phyloP scores from a whole-genome alignment of 2,888 invertebrate species.

The Allolobophora icterica region DNA sequence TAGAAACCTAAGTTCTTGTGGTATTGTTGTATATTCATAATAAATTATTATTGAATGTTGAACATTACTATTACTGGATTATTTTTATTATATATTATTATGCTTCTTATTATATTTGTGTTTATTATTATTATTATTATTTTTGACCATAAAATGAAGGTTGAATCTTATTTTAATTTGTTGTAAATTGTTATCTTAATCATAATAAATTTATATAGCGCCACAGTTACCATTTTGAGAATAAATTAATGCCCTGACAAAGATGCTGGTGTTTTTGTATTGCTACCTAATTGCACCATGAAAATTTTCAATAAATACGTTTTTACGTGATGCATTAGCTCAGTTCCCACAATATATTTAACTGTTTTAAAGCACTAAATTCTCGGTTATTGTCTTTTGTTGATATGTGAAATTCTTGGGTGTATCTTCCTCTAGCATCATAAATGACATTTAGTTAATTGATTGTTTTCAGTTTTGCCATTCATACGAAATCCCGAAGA shows the following conservation, averaged over 20 bases:
- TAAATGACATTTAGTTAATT: neutral
- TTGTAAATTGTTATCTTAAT: neutral
- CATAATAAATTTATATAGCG: neutral
- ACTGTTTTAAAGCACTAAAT: neutral
- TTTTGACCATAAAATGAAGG: neutral
- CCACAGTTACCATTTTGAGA: neutral
- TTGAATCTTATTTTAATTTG: neutral
- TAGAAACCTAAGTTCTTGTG: slow-evolving; percentile 58
- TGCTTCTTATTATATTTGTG: too few relatives aligned
- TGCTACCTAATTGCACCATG: too few relatives aligned
- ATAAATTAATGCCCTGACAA: too few relatives aligned
- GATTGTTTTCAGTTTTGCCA: slow-evolving; percentile 76
- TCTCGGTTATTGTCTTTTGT: neutral
- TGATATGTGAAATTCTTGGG: neutral
- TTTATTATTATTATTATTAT: neutral
- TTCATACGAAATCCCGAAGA: slow-evolving; percentile 91
- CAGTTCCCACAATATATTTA: neutral
- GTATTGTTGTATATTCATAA: neutral
- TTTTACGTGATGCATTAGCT: neutral
- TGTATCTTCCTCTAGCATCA: neutral
- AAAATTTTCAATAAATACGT: neutral
- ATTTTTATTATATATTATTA: neutral
- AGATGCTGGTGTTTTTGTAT: too few relatives aligned
- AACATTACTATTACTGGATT: neutral
- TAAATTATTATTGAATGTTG: neutral